Base-by-base conservation (phyloP, 2,113 vertebrate genomes). In the Myotis yumanensis region DNA sequence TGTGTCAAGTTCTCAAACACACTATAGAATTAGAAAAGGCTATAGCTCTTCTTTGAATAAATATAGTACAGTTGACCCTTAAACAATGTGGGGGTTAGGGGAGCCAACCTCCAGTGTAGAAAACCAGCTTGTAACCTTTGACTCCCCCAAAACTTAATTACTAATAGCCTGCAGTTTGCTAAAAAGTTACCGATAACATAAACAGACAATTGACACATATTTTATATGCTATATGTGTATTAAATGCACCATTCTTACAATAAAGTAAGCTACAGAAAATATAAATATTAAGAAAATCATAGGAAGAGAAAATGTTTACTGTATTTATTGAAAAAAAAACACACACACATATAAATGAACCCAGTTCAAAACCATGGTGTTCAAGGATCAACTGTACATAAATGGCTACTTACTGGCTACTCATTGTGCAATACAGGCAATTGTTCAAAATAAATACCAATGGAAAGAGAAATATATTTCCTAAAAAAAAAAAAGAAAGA, bases 1-100 rank as follows among this genome's bases (percentile, higher is more conserved):
- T 23, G 15, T 83, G 22, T 69, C 71, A 80, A 37, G 2, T 52
- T 46, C 64, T 32, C 69, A 77, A 62, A 59, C 32, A 88, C 5
- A 40, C 25, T 75, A 75, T 25, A 90, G 77, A 90, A 92, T 81
- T 40, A 84, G 23, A 28, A 52, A 25, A 90, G 15, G 30, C 72
- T 59, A 22, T 22, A 92, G 35, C n/a, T 87, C 51, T 89, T 93
- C 46, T 46, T 86, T 37, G 28, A 95, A 91, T 66, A 77, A 90
- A 6, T 28, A 72, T 35, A 81, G 51, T 57, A 62, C 25, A 43
- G 16, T 30, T 82, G 37, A 62, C 37, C 37, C 37, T 43, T 82
- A 43, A 64, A 64, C 57, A 43, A 32, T 64, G 54, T 62, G 8
- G 9, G 35, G 5, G 4, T 30, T 62, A 43, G 35, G 80, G 25